Conservation (phyloP, 2,888 invertebrate species). For the Elegia similella region DNA sequence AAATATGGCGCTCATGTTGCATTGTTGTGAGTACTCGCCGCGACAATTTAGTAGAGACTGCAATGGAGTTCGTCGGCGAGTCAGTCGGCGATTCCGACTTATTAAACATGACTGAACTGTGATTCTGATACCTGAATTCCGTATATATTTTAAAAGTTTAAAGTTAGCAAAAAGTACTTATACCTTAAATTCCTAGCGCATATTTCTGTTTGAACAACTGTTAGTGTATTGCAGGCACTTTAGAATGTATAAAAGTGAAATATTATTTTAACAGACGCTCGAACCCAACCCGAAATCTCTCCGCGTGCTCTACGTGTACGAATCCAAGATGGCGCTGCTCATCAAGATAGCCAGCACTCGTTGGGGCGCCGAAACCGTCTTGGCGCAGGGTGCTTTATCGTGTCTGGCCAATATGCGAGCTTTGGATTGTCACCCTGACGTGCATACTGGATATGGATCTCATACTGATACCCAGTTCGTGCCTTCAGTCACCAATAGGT, state of each 20-base stretch:
- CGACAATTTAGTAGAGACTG: too few relatives aligned
- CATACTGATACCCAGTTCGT: constrained; percentile 48
- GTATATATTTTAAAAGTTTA: too few relatives aligned
- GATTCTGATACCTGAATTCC: too few relatives aligned
- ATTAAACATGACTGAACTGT: too few relatives aligned
- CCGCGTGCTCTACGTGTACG: constrained; percentile 91
- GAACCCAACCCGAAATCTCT: constrained; percentile 85
- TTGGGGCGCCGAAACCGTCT: constrained; percentile 86
- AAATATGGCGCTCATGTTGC: too few relatives aligned
- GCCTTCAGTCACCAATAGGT: constrained; percentile 58
- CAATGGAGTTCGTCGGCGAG: too few relatives aligned
- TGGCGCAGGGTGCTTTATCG: constrained; percentile 88
- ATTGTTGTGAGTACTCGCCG: too few relatives aligned
- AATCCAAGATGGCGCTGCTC: constrained; percentile 92
- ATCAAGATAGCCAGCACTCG: constrained; percentile 85
- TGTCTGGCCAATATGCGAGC: constrained; percentile 85
- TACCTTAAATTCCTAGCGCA: too few relatives aligned
- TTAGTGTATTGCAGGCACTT: neutral
- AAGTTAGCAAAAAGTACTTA: too few relatives aligned
- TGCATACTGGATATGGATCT: constrained; percentile 46
- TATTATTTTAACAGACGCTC: constrained; percentile 66
- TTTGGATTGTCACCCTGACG: constrained; percentile 88
- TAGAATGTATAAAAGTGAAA: neutral
- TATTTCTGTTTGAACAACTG: too few relatives aligned
- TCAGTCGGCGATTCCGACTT: too few relatives aligned